These are phyloP conservation scores for Eulithis prunata DNA, from an alignment of 2,888 invertebrate genomes.

Conservation along the genomic window DNA sequence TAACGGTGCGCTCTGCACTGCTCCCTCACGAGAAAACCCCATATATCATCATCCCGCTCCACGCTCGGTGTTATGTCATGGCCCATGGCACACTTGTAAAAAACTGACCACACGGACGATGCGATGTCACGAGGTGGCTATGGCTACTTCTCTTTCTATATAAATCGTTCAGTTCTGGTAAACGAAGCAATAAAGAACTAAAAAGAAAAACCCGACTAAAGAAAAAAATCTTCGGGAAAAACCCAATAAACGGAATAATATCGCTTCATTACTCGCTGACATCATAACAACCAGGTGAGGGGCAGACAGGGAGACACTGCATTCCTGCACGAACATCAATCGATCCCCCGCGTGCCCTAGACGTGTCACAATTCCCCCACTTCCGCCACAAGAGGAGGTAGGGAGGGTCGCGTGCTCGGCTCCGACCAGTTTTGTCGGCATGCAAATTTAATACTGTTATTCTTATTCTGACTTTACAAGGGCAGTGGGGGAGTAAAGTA, in stretches of 20 bases:
- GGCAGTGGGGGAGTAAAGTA: slow-evolving; percentile 75
- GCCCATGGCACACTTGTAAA: too few species aligned
- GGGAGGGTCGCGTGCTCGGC: slow-evolving; percentile 56
- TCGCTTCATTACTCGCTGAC: slow-evolving; percentile 42
- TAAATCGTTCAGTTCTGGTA: not conserved
- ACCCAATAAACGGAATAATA: slow-evolving; percentile 26
- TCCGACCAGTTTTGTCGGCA: slow-evolving; percentile 63
- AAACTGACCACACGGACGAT: too few species aligned
- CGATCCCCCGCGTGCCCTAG: slow-evolving; percentile 55
- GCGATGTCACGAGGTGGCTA: too few species aligned
- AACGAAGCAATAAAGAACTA: not conserved
- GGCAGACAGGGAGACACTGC: slow-evolving; percentile 63
- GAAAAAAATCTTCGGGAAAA: slow-evolving; percentile 16
- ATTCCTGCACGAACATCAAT: slow-evolving; percentile 71
- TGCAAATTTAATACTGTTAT: slow-evolving; percentile 81
- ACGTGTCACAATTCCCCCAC: slow-evolving; percentile 58
- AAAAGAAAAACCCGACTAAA: slow-evolving; percentile 19
- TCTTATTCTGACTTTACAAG: slow-evolving; percentile 78
- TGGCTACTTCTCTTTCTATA: too few species aligned
- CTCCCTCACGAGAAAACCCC: too few species aligned
- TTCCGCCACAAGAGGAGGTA: slow-evolving; percentile 27
- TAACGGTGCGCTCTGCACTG: too few species aligned
- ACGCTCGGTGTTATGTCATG: too few species aligned
- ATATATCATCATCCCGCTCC: too few species aligned
- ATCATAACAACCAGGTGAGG: slow-evolving; percentile 49